These are phyloP conservation scores for Dreissena polymorpha DNA, from an alignment of 1,140 invertebrate genomes.

Conservation along the genomic window DNA sequence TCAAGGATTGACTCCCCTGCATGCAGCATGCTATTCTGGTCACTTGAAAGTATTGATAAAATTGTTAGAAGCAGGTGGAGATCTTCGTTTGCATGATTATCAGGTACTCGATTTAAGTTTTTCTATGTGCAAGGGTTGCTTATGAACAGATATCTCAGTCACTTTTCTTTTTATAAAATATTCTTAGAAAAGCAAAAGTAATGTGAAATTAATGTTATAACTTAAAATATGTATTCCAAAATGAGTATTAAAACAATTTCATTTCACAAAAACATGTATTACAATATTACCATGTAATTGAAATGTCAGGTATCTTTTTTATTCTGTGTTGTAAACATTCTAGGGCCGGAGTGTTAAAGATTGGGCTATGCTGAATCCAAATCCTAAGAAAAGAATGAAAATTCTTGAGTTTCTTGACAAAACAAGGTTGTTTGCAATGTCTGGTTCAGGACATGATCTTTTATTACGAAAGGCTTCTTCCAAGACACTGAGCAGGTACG, in stretches of 20 bases:
- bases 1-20: slow-evolving; percentile 78
- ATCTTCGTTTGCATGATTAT: slow-evolving; percentile 78
- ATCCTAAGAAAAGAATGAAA: slow-evolving; percentile 64
- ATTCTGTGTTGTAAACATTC: too few species aligned
- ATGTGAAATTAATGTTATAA: too few species aligned
- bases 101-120: neutral
- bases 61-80: slow-evolving; percentile 79
- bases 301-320: too few species aligned
- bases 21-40: slow-evolving; percentile 78
- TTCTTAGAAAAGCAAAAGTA: too few species aligned
- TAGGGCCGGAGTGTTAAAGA: slow-evolving; percentile 68
- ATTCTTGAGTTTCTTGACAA: slow-evolving; percentile 73
- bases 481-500: slow-evolving; percentile 35
- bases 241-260: too few species aligned
- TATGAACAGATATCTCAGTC: too few species aligned
- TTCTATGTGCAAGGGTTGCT: too few species aligned
- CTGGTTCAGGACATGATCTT: slow-evolving; percentile 57
- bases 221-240: too few species aligned
- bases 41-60: slow-evolving; percentile 73
- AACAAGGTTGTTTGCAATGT: slow-evolving; percentile 69
- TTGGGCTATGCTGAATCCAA: slow-evolving; percentile 72
- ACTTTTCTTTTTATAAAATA: too few species aligned
- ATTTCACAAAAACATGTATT: too few species aligned
- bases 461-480: slow-evolving; percentile 38
- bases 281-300: too few species aligned